Percentiles rank a stretch among this genome's conserved stretches.
phyloP scores from a whole-genome alignment of 2,113 vertebrate species.

The Rynchops niger region DNA sequence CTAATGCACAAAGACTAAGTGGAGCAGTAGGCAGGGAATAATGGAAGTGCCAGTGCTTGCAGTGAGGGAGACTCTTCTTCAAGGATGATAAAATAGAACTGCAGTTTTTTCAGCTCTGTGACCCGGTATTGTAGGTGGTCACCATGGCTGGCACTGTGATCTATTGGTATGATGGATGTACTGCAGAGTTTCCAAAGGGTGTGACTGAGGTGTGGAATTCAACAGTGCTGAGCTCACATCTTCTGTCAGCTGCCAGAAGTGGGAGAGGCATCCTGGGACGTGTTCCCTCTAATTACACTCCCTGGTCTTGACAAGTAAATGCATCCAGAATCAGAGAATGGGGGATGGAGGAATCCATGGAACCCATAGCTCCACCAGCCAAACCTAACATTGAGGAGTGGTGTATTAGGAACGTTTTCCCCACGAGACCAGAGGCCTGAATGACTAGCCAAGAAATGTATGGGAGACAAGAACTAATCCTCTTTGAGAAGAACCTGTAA shows the following conservation, averaged over 20 bases:
- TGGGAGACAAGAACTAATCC: not conserved
- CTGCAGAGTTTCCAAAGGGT: slow-evolving; percentile 22
- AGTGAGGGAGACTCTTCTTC: not conserved
- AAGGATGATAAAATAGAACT: not conserved
- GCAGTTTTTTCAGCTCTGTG: not conserved
- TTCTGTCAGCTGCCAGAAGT: slow-evolving; percentile 41
- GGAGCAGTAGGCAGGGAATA: not conserved
- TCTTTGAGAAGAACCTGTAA: slow-evolving; percentile 13
- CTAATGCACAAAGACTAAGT: not conserved
- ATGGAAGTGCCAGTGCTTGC: not conserved
- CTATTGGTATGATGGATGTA: not conserved
- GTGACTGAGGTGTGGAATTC: slow-evolving; percentile 41
- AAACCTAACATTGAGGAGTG: not conserved
- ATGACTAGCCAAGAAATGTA: not conserved
- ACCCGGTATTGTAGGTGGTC: not conserved
- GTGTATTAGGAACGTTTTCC: not conserved
- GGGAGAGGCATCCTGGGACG: slow-evolving; percentile 43
- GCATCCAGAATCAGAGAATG: not conserved
- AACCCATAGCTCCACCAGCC: not conserved
- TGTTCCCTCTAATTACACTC: slow-evolving; percentile 45
- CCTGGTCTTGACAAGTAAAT: slow-evolving; percentile 42
- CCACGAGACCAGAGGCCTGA: not conserved
- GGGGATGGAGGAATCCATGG: not conserved
- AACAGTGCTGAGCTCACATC: slow-evolving; percentile 37
- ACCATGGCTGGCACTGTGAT: not conserved